A percentile compares a stretch with the other conserved stretches of the same genome.
These are phyloP conservation scores for Canis aureus DNA, from an alignment of 2,113 vertebrate genomes.

Conservation along the genomic window DNA sequence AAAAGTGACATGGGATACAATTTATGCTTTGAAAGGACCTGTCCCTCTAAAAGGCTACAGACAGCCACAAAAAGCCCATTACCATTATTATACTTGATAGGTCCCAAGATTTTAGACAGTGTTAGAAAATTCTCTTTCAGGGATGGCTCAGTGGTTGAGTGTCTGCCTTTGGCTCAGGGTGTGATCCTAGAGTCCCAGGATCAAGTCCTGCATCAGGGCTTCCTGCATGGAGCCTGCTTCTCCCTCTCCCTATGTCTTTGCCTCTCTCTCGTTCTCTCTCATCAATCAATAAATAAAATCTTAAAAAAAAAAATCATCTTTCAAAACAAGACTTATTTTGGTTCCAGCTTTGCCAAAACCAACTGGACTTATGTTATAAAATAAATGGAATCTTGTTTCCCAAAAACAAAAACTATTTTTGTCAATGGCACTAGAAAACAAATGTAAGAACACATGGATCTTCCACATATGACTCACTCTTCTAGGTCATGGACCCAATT, in stretches of 20 bases:
- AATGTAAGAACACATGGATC: neutral
- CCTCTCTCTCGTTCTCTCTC: no score
- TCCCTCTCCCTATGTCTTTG: no score
- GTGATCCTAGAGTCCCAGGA: no score
- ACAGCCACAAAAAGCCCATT: neutral
- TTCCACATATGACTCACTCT: neutral
- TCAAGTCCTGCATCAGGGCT: no score
- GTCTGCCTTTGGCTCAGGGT: no score
- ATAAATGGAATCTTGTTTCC: conserved; percentile 4
- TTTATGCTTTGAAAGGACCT: neutral
- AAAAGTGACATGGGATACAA: neutral
- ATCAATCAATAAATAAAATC: no score
- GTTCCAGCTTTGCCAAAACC: neutral
- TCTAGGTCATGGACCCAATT: neutral
- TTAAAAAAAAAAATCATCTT: neutral
- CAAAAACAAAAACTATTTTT: conserved; percentile 13
- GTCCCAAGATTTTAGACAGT: neutral
- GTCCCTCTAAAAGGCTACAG: neutral
- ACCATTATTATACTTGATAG: neutral
- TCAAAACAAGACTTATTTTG: neutral
- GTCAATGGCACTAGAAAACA: conserved; percentile 20
- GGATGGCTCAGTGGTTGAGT: no score
- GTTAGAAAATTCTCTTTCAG: neutral
- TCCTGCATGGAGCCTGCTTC: no score
- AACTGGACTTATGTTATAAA: neutral